These are phyloP conservation scores for Semaprochilodus insignis DNA, from an alignment of 2,797 vertebrate species.

Conservation along the genomic window DNA sequence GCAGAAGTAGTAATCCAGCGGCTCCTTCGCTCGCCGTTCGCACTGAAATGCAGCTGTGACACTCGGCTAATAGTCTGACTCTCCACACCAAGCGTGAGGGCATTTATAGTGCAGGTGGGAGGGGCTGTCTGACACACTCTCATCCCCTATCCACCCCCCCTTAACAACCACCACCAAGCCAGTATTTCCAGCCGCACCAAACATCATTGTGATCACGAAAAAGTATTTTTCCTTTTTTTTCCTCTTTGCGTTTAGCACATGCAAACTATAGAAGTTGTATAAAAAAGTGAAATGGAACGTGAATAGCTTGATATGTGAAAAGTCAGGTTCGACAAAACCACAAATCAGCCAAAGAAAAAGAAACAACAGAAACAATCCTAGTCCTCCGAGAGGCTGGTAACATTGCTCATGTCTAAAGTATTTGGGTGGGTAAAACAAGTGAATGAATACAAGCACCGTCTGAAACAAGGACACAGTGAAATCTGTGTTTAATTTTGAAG, in stretches of 20 bases:
- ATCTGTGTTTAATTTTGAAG: conserved; percentile 22
- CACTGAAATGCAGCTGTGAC: conserved; percentile 79
- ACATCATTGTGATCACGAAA: conserved; percentile 43
- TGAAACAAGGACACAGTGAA: conserved; percentile 9
- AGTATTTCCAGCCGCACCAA: conserved; percentile 45
- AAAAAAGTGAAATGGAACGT: neutral
- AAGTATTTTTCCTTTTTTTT: conserved; percentile 2
- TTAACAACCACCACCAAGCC: conserved; percentile 58
- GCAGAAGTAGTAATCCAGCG: conserved; percentile 76
- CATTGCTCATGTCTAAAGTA: conserved; percentile 26
- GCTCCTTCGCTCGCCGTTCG: conserved; percentile 71
- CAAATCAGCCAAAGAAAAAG: neutral
- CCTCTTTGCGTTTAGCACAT: conserved; percentile 16
- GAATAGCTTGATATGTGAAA: neutral
- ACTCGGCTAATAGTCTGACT: conserved; percentile 80
- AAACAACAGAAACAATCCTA: conserved; percentile 17
- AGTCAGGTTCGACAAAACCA: conserved; percentile 10
- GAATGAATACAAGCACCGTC: neutral
- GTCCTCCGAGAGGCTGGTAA: conserved; percentile 17
- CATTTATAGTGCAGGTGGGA: conserved; percentile 81
- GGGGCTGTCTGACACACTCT: conserved; percentile 68
- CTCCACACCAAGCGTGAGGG: conserved; percentile 70
- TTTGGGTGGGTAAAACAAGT: conserved; percentile 16
- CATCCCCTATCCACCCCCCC: conserved; percentile 64
- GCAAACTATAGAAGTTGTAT: neutral